These are phyloP conservation scores for Drosophila paranaensis DNA, from an alignment of 2,888 invertebrate genomes.

Conservation along the genomic window DNA sequence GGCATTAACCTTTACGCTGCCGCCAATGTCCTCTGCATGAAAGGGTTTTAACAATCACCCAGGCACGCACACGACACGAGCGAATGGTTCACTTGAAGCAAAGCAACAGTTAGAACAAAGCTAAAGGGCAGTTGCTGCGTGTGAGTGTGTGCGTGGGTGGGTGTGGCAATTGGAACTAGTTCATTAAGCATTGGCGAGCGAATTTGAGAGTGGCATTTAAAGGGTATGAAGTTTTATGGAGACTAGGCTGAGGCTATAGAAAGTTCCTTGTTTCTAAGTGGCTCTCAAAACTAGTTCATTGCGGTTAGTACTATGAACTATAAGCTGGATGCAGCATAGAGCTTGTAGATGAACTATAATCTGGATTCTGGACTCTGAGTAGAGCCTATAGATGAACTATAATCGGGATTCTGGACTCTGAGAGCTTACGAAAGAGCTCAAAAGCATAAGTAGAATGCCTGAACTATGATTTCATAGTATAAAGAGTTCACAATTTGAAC, in stretches of 20 bases:
- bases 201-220: neutral
- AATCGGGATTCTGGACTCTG: no score
- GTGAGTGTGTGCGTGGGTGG: neutral
- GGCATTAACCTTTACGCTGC: conserved; percentile 60
- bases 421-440: no score
- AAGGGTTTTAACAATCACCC: conserved; percentile 4
- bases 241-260: neutral
- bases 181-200: neutral
- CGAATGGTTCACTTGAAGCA: conserved; percentile 7
- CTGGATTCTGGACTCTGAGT: neutral
- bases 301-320: neutral
- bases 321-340: neutral
- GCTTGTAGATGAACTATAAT: no score
- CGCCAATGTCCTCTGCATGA: conserved; percentile 42
- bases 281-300: neutral
- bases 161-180: neutral
- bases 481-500: no score
- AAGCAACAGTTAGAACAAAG: conserved; percentile 44
- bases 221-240: neutral
- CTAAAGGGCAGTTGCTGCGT: neutral
- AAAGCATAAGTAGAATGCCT: no score
- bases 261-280: neutral
- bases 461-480: no score
- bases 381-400: no score
- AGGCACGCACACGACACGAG: conserved; percentile 42